Evolutionary conservation across 1,140 invertebrate genomes (phyloP), one percentile per base, ranked within the genome.

Genomic region (Calliphora vicina): DNA sequence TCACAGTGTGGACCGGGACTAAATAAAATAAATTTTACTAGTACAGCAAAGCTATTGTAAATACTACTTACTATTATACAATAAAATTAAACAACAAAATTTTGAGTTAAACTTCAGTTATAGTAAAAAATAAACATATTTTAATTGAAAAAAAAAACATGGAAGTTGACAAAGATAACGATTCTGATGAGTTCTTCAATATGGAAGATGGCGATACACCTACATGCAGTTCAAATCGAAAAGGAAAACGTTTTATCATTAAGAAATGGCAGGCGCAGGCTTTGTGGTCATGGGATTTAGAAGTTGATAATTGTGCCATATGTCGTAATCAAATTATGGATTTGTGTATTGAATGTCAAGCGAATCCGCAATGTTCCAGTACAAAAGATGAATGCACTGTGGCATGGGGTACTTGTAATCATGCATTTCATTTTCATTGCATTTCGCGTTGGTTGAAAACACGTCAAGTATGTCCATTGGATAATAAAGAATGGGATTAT

Each of bases 301-400:
- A 99, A 2, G 98, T 99, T 10, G 99, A 99, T 89, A 99, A 99
- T 88, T 99, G 99, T 93, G 99, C 99, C 85, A 99, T 99, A 91
- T 99, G 99, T 88, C 94, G 99, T 73, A 99, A 99, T 93, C 98
- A 99, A 91, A 99, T 99, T 86, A 99, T 99, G 99, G 98, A 99
- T 92, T 92, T 99, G 2, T 99, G 99, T 91, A 99, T 99, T 87
- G 99, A 99, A 93, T 99, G 99, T 91, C 99, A 99, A 91, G 99
- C 98, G 2, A 99, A 99, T 93, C 98, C 99, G 90, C 97, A 97
- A 9, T 83, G 82, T 50, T 97, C 97, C 80, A 97, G 96, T 6
- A 98, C 97, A 6, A 98, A 96, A 91, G 98, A 99, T 91, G 98
- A 99, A 91, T 99, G 99, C 90, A 99, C 98, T 76, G 98, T 99